These are phyloP conservation scores for Agriotes lineatus DNA, from an alignment of 2,888 invertebrate species.

Conservation along the genomic window DNA sequence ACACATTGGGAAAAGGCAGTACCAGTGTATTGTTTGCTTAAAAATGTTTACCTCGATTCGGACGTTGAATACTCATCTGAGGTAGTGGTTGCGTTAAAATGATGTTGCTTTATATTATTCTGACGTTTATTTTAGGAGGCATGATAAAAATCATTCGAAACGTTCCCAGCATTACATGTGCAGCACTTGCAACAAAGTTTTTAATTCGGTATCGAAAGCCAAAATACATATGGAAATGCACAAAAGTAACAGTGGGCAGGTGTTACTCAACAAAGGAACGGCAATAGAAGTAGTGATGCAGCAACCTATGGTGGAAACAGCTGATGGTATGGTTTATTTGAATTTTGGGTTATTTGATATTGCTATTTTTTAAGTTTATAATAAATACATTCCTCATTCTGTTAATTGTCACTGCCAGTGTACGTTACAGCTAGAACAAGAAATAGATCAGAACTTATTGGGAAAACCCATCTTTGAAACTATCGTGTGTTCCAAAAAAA, in stretches of 20 bases:
- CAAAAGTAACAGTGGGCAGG: conserved; percentile 21
- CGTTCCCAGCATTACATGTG: conserved; percentile 48
- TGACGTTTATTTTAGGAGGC: background rate
- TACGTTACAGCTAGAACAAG: too few relatives aligned
- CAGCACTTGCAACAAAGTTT: conserved; percentile 51
- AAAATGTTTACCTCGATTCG: conserved; percentile 61
- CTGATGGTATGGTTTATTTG: conserved; percentile 48
- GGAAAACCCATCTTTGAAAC: too few relatives aligned
- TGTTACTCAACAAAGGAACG: conserved; percentile 9
- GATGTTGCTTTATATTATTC: conserved; percentile 9
- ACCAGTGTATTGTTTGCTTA: conserved; percentile 68
- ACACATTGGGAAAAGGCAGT: conserved; percentile 62
- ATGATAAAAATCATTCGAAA: conserved; percentile 20
- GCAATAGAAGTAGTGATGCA: conserved; percentile 42
- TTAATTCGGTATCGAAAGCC: conserved; percentile 44
- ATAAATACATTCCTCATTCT: too few relatives aligned
- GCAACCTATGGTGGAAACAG: conserved; percentile 51
- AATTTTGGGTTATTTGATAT: too few relatives aligned
- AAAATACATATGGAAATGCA: conserved; percentile 48
- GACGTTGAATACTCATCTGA: conserved; percentile 55
- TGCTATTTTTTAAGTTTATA: too few relatives aligned
- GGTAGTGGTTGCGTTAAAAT: conserved; percentile 48
- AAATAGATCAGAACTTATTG: too few relatives aligned
- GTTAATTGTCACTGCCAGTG: too few relatives aligned
- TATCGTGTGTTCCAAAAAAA: too few relatives aligned